A percentile compares a stretch with the other conserved stretches of the same genome.
phyloP scores from a whole-genome alignment of 2,888 invertebrate genomes.

The Xylota sylvarum region DNA sequence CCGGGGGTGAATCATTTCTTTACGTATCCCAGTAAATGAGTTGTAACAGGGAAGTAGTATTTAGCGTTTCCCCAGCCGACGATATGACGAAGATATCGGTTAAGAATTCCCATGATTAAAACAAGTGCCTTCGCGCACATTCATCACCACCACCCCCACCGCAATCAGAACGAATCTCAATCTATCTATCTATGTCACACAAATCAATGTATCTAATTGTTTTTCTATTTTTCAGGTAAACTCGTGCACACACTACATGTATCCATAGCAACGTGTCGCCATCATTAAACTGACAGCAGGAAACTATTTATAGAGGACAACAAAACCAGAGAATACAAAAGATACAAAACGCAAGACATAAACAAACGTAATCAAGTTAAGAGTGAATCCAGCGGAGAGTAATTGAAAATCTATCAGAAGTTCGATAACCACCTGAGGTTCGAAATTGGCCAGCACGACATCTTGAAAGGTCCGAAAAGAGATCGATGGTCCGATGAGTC shows the following conservation, averaged over 20 bases:
- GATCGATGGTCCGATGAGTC: slow-evolving; percentile 44
- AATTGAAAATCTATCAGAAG: slow-evolving; percentile 43
- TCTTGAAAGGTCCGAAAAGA: slow-evolving; percentile 5
- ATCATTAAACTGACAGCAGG: slow-evolving; percentile 25
- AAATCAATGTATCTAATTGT: slow-evolving; percentile 38
- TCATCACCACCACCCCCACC: neutral
- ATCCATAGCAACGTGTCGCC: slow-evolving; percentile 40
- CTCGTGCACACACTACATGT: neutral
- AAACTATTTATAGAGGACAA: slow-evolving; percentile 47
- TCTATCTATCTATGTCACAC: no score
- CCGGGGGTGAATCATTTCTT: slow-evolving; percentile 48
- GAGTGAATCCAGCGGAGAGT: slow-evolving; percentile 16
- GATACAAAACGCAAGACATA: slow-evolving; percentile 15
- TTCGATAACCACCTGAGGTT: slow-evolving; percentile 30
- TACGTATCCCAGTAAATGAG: slow-evolving; percentile 22
- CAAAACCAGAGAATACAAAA: slow-evolving; percentile 9
- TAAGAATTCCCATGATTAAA: slow-evolving; percentile 54
- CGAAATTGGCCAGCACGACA: slow-evolving; percentile 54
- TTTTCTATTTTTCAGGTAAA: slow-evolving; percentile 46
- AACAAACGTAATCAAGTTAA: slow-evolving; percentile 39
- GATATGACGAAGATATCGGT: slow-evolving; percentile 60
- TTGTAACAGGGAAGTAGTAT: slow-evolving; percentile 26
- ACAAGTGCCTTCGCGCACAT: neutral
- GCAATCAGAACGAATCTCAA: slow-evolving; percentile 11
- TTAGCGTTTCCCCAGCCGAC: slow-evolving; percentile 53